These are phyloP conservation scores for Glyphotaelius pellucidus DNA, from an alignment of 2,888 invertebrate genomes.

Conservation along the genomic window DNA sequence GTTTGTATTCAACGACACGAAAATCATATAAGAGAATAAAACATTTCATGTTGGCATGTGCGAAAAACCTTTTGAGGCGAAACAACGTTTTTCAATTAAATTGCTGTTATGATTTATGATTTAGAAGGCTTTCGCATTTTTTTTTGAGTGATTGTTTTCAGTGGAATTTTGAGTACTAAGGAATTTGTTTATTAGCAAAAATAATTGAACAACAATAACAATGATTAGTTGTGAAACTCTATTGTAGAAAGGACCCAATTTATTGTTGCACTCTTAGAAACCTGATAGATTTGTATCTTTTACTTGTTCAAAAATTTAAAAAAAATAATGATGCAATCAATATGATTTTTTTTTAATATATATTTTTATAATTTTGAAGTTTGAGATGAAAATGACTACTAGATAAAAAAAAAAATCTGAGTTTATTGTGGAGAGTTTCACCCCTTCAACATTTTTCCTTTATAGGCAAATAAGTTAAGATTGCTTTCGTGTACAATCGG, in stretches of 20 bases:
- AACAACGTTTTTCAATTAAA: constrained; percentile 43
- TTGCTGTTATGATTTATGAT: constrained; percentile 31
- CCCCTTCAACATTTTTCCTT: background rate
- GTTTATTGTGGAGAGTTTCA: background rate
- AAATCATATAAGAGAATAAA: background rate
- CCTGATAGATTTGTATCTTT: too few species aligned
- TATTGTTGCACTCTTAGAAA: too few species aligned
- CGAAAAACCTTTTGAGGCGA: constrained; percentile 20
- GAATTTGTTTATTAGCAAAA: background rate
- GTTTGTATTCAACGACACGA: background rate
- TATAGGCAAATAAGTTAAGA: background rate
- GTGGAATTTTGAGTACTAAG: background rate
- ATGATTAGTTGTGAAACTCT: background rate
- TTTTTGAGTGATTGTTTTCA: background rate
- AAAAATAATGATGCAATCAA: too few species aligned
- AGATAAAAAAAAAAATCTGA: background rate
- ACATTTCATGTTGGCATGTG: constrained; percentile 5
- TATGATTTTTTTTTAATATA: too few species aligned
- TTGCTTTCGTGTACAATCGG: background rate
- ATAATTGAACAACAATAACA: background rate
- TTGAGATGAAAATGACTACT: too few species aligned
- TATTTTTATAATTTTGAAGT: too few species aligned
- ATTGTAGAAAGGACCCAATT: too few species aligned
- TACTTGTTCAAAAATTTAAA: too few species aligned
- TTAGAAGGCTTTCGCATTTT: constrained; percentile 21